Base-by-base conservation (phyloP, 1,140 invertebrate species). In the Helicoverpa armigera region DNA sequence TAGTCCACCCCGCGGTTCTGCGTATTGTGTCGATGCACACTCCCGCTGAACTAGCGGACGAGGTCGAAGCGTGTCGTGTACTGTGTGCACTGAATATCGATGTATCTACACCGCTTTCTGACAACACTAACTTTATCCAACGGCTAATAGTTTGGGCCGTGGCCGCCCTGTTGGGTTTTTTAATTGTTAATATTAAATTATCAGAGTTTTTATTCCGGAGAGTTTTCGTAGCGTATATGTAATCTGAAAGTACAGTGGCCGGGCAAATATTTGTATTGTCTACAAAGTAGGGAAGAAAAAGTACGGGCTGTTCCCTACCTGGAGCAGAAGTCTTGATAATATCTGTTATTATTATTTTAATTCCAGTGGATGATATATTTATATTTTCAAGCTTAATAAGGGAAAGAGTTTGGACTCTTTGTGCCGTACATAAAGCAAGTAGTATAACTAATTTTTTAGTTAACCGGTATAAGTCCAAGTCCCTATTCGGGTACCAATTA, bases 1-100 rank as follows among this genome's bases (percentile, higher is more conserved):
- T 43, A 43, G 35, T 43, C 35, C 90, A 93, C 10, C 89, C 90
- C 2, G 90, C 90, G 10, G 89, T 84, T 29, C 85, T 89, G 11
- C 56, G 18, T 3, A 58, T 58, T 18, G 1, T 5, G 3, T 58
- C 16, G 5, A 58, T 16, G 51, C 75, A 79, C 0, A 88, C 35
- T 3, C 90, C 90, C 9, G 81, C 79, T 13, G 48, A 14, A 14
- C 65, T 50, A 10, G 91, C 90, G 0, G 81, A 61, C 4, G 92
- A 92, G 0, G 90, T 91, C 16, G 90, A 35, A 0, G 90, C 88
- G 80, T 93, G 91, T 0, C 89, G 85, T 0, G 88, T 89, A 75
- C 86, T 89, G 50, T 92, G 89, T 2, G 88, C 86, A 1, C 81
- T 70, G 69, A 89, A 93, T 35, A 61, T 29, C 3, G 43, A 4